phyloP scores from a whole-genome alignment of 2,113 vertebrate genomes.

The Neotoma lepida region DNA sequence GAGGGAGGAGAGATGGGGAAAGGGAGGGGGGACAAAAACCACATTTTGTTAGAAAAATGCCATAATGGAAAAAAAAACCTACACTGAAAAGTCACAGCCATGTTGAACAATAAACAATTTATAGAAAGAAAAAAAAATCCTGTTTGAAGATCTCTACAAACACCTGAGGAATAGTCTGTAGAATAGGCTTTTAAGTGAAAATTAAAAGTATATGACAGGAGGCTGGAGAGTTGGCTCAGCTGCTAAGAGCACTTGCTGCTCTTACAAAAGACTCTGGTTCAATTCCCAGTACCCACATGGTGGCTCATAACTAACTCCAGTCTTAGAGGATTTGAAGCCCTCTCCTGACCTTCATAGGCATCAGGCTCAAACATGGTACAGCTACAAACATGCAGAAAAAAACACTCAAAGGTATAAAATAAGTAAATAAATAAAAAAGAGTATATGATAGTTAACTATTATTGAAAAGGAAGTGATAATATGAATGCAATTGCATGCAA shows the following conservation, averaged over 20 bases:
- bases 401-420: too few species aligned
- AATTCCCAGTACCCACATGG: too few species aligned
- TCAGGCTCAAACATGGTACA: too few species aligned
- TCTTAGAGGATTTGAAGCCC: too few species aligned
- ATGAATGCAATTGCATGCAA: background rate
- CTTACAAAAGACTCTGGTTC: too few species aligned
- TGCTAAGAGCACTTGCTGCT: too few species aligned
- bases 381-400: too few species aligned
- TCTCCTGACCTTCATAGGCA: too few species aligned
- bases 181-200: conserved; percentile 35
- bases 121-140: conserved; percentile 9
- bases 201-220: conserved; percentile 32
- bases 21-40: background rate
- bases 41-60: background rate
- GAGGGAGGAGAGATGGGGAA: background rate
- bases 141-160: conserved; percentile 10
- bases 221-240: too few species aligned
- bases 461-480: conserved; percentile 10
- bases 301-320: too few species aligned
- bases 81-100: background rate
- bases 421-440: too few species aligned
- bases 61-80: background rate
- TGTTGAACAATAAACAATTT: background rate
- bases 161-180: background rate
- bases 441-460: conserved; percentile 3